Conservation (phyloP, 2,797 vertebrate species). For the Hafferia zeledoni region DNA sequence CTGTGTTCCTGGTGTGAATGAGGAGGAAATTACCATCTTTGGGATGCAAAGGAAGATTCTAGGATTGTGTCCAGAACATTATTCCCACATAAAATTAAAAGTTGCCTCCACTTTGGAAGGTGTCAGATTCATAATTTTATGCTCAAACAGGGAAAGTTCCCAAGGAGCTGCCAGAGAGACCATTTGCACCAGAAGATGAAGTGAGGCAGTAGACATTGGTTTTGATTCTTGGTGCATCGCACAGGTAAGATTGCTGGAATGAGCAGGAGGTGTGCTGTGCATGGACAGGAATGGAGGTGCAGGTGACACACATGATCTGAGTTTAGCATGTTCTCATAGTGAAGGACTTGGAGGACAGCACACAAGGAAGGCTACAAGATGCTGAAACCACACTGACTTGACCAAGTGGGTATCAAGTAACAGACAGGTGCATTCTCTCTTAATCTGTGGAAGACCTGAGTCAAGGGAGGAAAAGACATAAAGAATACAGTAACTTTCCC, state of each 20-base stretch:
- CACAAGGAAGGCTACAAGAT: neutral
- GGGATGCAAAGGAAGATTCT: neutral
- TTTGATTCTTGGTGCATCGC: neutral
- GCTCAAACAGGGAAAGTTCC: neutral
- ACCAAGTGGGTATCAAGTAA: neutral
- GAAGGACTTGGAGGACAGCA: neutral
- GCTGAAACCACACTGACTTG: neutral
- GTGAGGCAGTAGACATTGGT: neutral
- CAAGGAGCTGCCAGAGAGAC: neutral
- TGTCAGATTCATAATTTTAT: neutral
- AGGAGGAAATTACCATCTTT: neutral
- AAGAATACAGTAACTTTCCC: neutral
- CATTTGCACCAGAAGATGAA: neutral
- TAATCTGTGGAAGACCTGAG: neutral
- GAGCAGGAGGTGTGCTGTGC: neutral
- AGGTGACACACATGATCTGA: neutral
- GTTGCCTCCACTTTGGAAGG: neutral
- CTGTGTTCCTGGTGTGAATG: neutral
- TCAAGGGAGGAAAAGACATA: neutral
- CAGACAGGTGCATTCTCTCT: neutral
- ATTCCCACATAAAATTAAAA: neutral
- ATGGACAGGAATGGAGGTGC: neutral
- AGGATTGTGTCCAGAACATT: neutral
- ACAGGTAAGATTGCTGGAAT: neutral
- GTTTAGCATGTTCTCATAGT: neutral